Conservation (phyloP, 2,113 vertebrate species). For the Corydoras sp. region DNA sequence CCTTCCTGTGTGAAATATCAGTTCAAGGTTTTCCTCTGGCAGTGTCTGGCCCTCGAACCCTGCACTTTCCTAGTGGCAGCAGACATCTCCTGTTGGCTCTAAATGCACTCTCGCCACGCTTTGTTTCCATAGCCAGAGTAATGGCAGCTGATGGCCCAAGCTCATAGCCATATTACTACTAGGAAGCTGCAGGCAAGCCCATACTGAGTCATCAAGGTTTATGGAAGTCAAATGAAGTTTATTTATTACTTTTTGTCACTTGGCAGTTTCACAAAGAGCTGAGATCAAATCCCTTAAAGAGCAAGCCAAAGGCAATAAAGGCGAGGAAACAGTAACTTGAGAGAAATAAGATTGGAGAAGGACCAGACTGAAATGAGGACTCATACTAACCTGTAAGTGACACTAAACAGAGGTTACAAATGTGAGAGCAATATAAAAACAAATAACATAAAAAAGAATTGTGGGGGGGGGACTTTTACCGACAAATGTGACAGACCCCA, state of each 20-base stretch:
- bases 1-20: slow-evolving; percentile 62
- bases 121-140: slow-evolving; percentile 44
- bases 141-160: slow-evolving; percentile 46
- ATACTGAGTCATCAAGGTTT: slow-evolving; percentile 4
- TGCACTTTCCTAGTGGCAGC: slow-evolving; percentile 35
- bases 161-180: slow-evolving; percentile 40
- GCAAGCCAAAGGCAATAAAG: too few species aligned
- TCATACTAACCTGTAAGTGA: too few species aligned
- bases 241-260: background rate
- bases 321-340: too few species aligned
- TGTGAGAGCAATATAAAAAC: too few species aligned
- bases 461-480: too few species aligned
- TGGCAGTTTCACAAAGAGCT: too few species aligned
- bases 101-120: slow-evolving; percentile 52
- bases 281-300: too few species aligned
- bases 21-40: slow-evolving; percentile 52
- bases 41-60: slow-evolving; percentile 30
- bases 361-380: too few species aligned
- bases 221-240: slow-evolving; percentile 5
- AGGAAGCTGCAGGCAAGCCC: slow-evolving; percentile 46
- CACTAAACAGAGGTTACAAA: too few species aligned
- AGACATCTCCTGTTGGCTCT: slow-evolving; percentile 52
- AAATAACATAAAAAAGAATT: too few species aligned
- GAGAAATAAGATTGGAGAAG: too few species aligned
- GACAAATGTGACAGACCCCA: too few species aligned